Evolutionary conservation across 2,797 vertebrate species (phyloP), one percentile per base, ranked within the genome.

Genomic region (Rhincodon typus): DNA sequence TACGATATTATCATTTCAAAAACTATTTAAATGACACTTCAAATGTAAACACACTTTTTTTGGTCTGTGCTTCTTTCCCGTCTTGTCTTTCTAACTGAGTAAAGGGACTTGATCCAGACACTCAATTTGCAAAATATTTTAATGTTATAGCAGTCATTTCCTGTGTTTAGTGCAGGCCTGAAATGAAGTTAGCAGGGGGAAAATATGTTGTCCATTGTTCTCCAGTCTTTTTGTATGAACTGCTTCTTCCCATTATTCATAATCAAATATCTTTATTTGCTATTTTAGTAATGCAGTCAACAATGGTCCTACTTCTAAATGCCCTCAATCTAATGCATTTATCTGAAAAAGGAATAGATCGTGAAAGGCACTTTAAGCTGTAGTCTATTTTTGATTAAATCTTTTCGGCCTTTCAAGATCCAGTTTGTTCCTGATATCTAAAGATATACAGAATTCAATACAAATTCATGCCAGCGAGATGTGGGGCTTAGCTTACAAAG

Each of bases 341-440:
- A 95, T 95, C 94, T 95, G 69, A 77, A 95, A 53, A 30, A 53
- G 69, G 27, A 72, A 69, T 42, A 94, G 93, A 94, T 94, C 42
- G 67, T 94, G 25, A 42, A 94, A 74, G 69, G 25, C 27, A 74
- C 70, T 91, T 91, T 91, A 57, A 91, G 62, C 19, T 77, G 46
- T 74, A 53, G 42, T 95, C 42, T 27, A 53, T 53, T 95, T 95
- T 77, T 77, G 94, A 95, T 95, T 95, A 95, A 95, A 95, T 95
- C 94, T 94, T 74, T 70, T 77, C 77, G 94, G 70, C 53, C 72
- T 95, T 72, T 95, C 94, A 95, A 46, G 50, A 77, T 95, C 74
- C 46, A 17, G 46, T 74, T 91, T 66, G 57, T 62, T 66, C 27
- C 88, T 91, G 70, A 95, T 53, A 95, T 77, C 77, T 95, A 57